phyloP scores from a whole-genome alignment of 2,888 invertebrate species.

The Caenorhabditis virilis region DNA sequence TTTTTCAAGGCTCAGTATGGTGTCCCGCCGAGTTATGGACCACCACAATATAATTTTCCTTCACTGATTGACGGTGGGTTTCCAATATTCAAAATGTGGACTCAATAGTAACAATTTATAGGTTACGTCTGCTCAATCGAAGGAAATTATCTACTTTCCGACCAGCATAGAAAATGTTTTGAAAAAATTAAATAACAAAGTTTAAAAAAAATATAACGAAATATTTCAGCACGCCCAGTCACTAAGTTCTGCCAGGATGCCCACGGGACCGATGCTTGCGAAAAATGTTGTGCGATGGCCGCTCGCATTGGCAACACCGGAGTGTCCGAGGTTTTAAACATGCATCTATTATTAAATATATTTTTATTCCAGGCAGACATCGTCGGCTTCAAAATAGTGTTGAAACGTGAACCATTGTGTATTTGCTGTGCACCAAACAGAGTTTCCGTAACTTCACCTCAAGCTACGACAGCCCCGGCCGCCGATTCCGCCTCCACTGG shows the following conservation, averaged over 20 bases:
- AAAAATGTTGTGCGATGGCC: conserved; percentile 23
- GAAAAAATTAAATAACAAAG: background rate
- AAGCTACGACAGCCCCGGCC: too few relatives aligned
- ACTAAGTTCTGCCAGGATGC: conserved; percentile 24
- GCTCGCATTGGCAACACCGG: conserved; percentile 11
- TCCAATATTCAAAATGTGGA: background rate
- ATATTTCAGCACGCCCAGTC: conserved; percentile 2
- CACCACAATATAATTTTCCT: background rate
- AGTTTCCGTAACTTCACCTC: background rate
- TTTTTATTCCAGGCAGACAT: too few relatives aligned
- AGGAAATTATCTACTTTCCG: conserved; percentile 16
- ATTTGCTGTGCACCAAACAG: conserved; percentile 26
- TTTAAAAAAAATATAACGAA: conserved; percentile 11
- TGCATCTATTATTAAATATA: too few relatives aligned
- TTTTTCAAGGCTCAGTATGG: conserved; percentile 1
- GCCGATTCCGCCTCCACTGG: background rate
- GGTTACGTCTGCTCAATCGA: conserved; percentile 19
- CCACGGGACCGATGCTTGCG: conserved; percentile 13
- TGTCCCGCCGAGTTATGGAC: background rate
- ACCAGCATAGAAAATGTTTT: conserved; percentile 12
- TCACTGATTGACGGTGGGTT: too few relatives aligned
- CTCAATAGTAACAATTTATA: background rate
- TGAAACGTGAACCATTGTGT: conserved; percentile 19
- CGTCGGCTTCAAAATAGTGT: conserved; percentile 27
- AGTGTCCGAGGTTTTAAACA: conserved; percentile 10